phyloP scores from a whole-genome alignment of 1,140 invertebrate genomes.

The Epicauta chinensis region DNA sequence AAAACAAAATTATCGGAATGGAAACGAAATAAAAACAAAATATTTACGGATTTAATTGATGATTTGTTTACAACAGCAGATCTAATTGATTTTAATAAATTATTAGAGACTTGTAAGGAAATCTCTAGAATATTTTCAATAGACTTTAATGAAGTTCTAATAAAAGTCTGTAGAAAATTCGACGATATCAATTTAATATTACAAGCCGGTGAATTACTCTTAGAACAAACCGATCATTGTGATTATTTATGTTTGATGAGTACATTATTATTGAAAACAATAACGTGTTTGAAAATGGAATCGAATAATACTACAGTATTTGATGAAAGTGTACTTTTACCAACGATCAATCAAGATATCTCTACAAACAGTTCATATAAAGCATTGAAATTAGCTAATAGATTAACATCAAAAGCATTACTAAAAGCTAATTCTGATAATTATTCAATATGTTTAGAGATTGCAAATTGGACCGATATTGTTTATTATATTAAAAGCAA shows the following conservation, averaged over 20 bases:
- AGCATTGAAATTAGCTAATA: conserved; percentile 10
- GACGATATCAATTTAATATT: conserved; percentile 2
- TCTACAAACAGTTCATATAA: neutral
- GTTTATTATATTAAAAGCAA: no score
- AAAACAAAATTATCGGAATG: no score
- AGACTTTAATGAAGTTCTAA: conserved; percentile 7
- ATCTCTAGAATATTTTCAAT: no score
- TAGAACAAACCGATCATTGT: neutral
- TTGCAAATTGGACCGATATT: neutral
- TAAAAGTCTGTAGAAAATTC: conserved; percentile 3
- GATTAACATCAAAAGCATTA: conserved; percentile 6
- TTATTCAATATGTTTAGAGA: neutral
- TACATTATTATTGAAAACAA: conserved; percentile 1
- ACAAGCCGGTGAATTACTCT: neutral
- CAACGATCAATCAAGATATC: no score
- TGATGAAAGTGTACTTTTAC: no score
- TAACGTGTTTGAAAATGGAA: neutral
- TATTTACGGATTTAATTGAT: no score
- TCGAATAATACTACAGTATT: no score
- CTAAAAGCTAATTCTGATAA: conserved; percentile 6
- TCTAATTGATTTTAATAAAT: no score
- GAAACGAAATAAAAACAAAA: no score
- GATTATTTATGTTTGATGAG: neutral
- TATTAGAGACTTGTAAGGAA: no score
- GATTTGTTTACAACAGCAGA: no score